phyloP scores from a whole-genome alignment of 2,888 invertebrate species.

The Hypena proboscidalis region DNA sequence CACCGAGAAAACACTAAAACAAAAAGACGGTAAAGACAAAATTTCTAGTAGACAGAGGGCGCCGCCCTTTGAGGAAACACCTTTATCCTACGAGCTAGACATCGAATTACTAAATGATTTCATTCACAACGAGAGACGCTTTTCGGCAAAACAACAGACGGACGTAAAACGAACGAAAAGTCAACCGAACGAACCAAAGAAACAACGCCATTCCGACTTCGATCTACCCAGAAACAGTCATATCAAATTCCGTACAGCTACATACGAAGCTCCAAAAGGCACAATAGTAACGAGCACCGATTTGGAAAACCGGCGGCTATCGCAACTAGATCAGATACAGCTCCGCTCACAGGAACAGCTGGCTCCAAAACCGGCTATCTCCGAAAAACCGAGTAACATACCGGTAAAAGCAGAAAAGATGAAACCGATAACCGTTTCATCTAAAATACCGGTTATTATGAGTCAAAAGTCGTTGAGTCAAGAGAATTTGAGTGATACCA shows the following conservation, averaged over 20 bases:
- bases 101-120: slow-evolving; percentile 79
- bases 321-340: slow-evolving; percentile 82
- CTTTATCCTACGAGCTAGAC: slow-evolving; percentile 74
- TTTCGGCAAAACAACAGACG: slow-evolving; percentile 71
- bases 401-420: slow-evolving; percentile 73
- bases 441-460: slow-evolving; percentile 81
- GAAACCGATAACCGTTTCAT: slow-evolving; percentile 68
- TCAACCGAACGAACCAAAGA: slow-evolving; percentile 74
- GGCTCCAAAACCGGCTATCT: slow-evolving; percentile 68
- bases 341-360: slow-evolving; percentile 59
- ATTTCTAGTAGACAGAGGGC: slow-evolving; percentile 72
- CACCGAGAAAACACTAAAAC: slow-evolving; percentile 62
- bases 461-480: slow-evolving; percentile 81
- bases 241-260: slow-evolving; percentile 87
- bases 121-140: slow-evolving; percentile 76
- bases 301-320: slow-evolving; percentile 83
- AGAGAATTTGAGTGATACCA: slow-evolving; percentile 75
- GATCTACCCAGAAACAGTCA: slow-evolving; percentile 83
- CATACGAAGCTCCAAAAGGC: slow-evolving; percentile 85
- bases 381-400: slow-evolving; percentile 78
- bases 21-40: slow-evolving; percentile 66
- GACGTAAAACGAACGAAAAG: slow-evolving; percentile 74
- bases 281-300: slow-evolving; percentile 83
- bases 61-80: slow-evolving; percentile 65
- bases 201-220: slow-evolving; percentile 81